These are phyloP conservation scores for Zenarchopterus dispar DNA, from an alignment of 2,797 vertebrate species.

Conservation along the genomic window DNA sequence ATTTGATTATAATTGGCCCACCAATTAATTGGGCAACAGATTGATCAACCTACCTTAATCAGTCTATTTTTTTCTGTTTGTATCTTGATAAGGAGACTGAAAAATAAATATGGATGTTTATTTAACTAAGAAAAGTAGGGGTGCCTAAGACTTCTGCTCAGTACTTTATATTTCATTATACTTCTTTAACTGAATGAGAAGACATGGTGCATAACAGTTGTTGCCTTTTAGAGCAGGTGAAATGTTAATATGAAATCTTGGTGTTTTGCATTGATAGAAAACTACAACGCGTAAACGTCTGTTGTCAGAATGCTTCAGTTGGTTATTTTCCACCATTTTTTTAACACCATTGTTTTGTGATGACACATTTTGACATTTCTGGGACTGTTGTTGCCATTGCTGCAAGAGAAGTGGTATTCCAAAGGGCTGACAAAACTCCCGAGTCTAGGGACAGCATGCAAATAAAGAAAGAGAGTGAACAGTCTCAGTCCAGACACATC, in stretches of 20 bases:
- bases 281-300: conserved; percentile 1
- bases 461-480: conserved; percentile 8
- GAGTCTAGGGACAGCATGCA: conserved; percentile 36
- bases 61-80: too few species aligned
- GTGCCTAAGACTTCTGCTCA: too few species aligned
- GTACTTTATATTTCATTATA: not conserved
- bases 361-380: conserved; percentile 38
- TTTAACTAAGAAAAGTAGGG: too few species aligned
- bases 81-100: too few species aligned
- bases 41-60: too few species aligned
- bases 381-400: conserved; percentile 29
- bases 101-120: too few species aligned
- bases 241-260: not conserved
- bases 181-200: not conserved
- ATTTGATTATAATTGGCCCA: not conserved
- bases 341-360: conserved; percentile 32
- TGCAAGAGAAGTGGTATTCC: conserved; percentile 14
- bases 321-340: conserved; percentile 28
- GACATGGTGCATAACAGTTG: not conserved
- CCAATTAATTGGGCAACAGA: too few species aligned
- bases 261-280: conserved; percentile 13
- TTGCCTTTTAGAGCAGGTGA: not conserved
- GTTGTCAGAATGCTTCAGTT: conserved; percentile 21
- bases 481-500: conserved; percentile 8
- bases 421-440: conserved; percentile 21